Conservation (phyloP, 2,888 invertebrate genomes). For the Muschampia plurimacula region DNA sequence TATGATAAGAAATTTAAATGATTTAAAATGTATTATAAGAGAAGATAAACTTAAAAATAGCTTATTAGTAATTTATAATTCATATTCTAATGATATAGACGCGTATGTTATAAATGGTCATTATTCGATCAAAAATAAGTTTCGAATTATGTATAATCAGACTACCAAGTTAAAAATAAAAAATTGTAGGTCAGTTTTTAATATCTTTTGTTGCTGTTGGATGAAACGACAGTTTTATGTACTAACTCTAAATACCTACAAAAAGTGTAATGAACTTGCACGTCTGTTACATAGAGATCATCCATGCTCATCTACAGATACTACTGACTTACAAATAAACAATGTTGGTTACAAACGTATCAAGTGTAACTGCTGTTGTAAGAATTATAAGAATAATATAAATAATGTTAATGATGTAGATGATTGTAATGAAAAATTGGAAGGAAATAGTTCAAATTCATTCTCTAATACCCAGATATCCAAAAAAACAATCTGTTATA, state of each 20-base stretch:
- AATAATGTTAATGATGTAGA: background rate
- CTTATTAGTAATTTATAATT: constrained; percentile 1
- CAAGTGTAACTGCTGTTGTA: background rate
- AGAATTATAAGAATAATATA: background rate
- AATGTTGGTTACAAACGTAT: too few species aligned
- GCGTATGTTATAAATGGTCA: background rate
- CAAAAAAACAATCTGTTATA: background rate
- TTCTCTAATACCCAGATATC: background rate
- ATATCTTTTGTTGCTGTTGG: background rate
- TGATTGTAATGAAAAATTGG: background rate
- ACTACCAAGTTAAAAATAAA: background rate
- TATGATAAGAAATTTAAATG: background rate
- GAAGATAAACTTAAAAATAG: background rate
- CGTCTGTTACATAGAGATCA: background rate
- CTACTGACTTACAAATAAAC: background rate
- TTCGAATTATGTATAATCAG: background rate
- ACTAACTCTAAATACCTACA: background rate
- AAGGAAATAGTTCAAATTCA: background rate
- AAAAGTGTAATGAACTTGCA: background rate
- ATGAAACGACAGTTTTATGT: background rate
- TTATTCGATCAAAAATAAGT: background rate
- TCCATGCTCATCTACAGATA: background rate
- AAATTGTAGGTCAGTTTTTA: background rate
- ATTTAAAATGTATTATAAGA: background rate
- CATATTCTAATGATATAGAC: background rate